Conservation (phyloP, 2,888 invertebrate genomes). For the Plagodis pulveraria region DNA sequence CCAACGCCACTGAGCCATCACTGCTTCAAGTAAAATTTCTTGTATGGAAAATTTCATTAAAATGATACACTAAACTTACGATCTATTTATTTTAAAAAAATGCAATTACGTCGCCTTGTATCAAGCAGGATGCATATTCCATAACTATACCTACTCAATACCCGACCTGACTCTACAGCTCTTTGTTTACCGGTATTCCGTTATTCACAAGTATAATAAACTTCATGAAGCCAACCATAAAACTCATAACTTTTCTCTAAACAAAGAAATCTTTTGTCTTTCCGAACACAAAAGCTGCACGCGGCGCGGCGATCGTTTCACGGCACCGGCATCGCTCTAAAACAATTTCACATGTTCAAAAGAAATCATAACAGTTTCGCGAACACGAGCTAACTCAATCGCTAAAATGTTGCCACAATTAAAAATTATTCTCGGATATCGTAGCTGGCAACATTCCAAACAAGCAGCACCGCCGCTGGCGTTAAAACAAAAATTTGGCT, state of each 20-base stretch:
- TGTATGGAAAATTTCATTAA: too few relatives aligned
- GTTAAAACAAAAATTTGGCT: conserved; percentile 46
- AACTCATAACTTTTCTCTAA: neutral
- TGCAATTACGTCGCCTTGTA: too few relatives aligned
- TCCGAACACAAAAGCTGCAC: neutral
- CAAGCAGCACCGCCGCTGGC: conserved; percentile 37
- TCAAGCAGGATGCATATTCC: too few relatives aligned
- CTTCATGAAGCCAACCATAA: neutral
- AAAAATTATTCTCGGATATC: conserved; percentile 42
- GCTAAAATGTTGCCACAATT: conserved; percentile 49
- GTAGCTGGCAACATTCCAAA: conserved; percentile 51
- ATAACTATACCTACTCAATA: too few relatives aligned
- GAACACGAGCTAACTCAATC: conserved; percentile 43
- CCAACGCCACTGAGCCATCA: too few relatives aligned
- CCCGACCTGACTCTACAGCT: too few relatives aligned
- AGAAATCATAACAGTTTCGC: conserved; percentile 32
- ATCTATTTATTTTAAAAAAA: too few relatives aligned
- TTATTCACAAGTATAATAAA: too few relatives aligned
- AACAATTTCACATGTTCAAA: conserved; percentile 9
- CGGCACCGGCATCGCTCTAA: neutral
- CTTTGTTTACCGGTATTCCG: too few relatives aligned
- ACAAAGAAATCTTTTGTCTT: neutral
- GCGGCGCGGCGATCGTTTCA: neutral
- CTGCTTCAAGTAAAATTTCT: too few relatives aligned
- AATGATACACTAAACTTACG: too few relatives aligned